phyloP scores from a whole-genome alignment of 2,797 vertebrate species.

The Sciurus carolinensis region DNA sequence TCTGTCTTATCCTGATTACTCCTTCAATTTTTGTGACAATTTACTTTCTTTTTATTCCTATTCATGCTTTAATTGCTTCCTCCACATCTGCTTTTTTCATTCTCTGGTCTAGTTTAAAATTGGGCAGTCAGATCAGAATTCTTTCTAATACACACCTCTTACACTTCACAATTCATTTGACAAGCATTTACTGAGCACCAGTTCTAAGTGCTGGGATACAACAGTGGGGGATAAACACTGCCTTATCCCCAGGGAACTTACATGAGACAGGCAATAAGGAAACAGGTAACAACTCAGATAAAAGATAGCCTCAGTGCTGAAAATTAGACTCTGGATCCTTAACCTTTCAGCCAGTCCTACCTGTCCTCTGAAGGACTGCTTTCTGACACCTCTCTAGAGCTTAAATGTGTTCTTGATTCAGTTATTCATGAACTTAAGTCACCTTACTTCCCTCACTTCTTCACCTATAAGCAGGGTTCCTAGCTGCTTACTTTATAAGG shows the following conservation, averaged over 20 bases:
- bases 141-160: not conserved
- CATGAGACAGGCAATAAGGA: not conserved
- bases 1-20: not conserved
- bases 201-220: not conserved
- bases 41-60: not conserved
- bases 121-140: not conserved
- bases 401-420: not conserved
- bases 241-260: not conserved
- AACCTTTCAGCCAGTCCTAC: not conserved
- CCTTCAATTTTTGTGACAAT: not conserved
- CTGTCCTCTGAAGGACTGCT: not conserved
- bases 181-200: not conserved
- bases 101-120: constrained; percentile 41
- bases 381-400: not conserved
- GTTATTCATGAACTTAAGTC: not conserved
- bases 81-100: not conserved
- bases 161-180: not conserved
- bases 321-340: not conserved
- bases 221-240: fast-evolving
- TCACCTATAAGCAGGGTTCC: not conserved
- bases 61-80: not conserved
- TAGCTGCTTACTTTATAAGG: not conserved
- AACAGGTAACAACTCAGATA: not conserved
- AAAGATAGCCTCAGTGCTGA: not conserved
- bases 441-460: not conserved